A percentile compares a stretch with the other conserved stretches of the same genome.
These are phyloP conservation scores for Chionomys nivalis DNA, from an alignment of 2,113 vertebrate species.

Conservation along the genomic window DNA sequence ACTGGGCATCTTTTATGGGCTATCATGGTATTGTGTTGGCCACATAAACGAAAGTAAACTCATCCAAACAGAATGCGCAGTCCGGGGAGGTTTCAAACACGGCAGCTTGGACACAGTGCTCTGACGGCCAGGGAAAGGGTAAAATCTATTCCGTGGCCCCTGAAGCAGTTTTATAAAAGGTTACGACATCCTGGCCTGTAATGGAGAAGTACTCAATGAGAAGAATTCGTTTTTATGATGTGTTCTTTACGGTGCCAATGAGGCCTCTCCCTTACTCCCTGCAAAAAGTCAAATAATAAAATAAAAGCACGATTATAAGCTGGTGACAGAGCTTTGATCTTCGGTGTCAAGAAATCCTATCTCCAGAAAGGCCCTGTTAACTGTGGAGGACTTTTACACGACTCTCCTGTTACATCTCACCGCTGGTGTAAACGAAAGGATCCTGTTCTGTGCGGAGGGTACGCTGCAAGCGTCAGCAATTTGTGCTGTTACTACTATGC, in stretches of 20 bases:
- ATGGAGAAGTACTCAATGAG: background rate
- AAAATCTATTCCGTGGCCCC: background rate
- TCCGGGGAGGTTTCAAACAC: background rate
- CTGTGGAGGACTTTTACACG: background rate
- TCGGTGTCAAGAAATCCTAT: conserved; percentile 55
- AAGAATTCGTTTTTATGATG: conserved; percentile 29
- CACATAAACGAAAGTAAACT: background rate
- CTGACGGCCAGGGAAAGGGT: background rate
- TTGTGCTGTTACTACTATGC: background rate
- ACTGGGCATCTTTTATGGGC: background rate
- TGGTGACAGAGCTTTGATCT: conserved; percentile 50
- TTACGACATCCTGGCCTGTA: background rate
- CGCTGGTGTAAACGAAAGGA: background rate
- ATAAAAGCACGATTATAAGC: conserved; percentile 1
- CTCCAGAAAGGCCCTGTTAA: conserved; percentile 38
- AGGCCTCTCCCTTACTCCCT: background rate
- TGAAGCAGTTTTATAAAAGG: background rate
- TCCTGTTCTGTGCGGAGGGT: too few species aligned
- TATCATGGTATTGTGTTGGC: background rate
- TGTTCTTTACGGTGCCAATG: conserved; percentile 7
- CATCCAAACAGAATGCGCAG: background rate
- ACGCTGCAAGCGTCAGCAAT: background rate
- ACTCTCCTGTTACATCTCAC: background rate
- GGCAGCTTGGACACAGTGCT: background rate
- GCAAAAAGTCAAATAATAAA: background rate